These are phyloP conservation scores for Diploptera punctata DNA, from an alignment of 2,888 invertebrate genomes.

Conservation along the genomic window DNA sequence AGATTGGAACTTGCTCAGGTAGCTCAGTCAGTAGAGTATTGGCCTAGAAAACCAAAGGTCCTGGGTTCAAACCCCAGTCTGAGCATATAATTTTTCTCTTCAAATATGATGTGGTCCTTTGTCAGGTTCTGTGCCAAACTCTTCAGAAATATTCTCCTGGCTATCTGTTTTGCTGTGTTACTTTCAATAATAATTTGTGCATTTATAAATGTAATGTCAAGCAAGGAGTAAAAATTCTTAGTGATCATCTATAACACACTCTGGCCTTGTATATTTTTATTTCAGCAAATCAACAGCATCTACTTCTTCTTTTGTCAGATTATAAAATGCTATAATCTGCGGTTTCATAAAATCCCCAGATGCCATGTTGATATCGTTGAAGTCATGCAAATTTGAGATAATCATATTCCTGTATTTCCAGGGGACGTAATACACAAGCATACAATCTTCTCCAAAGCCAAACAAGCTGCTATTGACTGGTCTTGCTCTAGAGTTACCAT, in stretches of 20 bases:
- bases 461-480: background rate
- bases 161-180: background rate
- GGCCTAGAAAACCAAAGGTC: too few relatives aligned
- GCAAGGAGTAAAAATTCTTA: background rate
- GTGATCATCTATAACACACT: background rate
- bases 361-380: background rate
- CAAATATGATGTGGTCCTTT: too few relatives aligned
- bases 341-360: background rate
- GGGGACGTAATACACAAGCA: background rate
- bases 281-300: background rate
- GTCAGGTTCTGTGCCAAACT: background rate
- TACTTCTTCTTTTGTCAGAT: background rate
- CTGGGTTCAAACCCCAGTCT: too few relatives aligned
- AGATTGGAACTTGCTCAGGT: too few relatives aligned
- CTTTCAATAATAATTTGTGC: background rate
- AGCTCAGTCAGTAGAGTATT: too few relatives aligned
- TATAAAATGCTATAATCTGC: too few relatives aligned
- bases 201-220: too few relatives aligned
- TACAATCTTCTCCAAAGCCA: background rate
- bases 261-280: too few relatives aligned
- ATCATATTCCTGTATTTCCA: background rate
- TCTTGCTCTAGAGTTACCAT: background rate
- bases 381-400: background rate
- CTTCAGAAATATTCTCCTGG: background rate
- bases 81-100: too few relatives aligned